Conservation (phyloP, 2,888 invertebrate genomes). For the Rhagonycha lutea region DNA sequence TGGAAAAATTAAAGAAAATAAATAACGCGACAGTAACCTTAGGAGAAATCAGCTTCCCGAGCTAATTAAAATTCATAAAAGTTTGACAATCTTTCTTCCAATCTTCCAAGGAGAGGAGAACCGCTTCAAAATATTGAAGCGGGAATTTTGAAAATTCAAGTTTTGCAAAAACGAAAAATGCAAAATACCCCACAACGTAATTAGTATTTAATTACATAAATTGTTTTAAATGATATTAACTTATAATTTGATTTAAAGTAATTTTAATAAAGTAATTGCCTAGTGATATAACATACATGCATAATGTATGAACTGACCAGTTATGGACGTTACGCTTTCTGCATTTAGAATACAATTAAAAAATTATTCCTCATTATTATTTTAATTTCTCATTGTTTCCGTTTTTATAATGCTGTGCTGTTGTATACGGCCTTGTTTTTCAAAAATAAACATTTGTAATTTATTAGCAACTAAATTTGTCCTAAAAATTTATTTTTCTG, state of each 20-base stretch:
- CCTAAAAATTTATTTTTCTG: neutral
- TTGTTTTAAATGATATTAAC: neutral
- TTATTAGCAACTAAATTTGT: neutral
- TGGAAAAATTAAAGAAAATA: neutral
- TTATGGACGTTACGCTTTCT: slow-evolving; percentile 41
- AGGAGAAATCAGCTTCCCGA: neutral
- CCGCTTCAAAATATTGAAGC: neutral
- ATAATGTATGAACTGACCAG: slow-evolving; percentile 29
- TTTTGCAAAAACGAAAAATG: neutral
- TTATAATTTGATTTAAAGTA: slow-evolving; percentile 10
- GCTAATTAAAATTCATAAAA: neutral
- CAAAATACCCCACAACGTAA: neutral
- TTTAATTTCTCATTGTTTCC: slow-evolving; percentile 39
- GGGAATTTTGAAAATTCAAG: neutral
- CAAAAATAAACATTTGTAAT: slow-evolving; percentile 7
- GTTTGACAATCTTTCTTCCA: neutral
- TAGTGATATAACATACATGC: slow-evolving; percentile 24
- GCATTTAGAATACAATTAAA: slow-evolving; percentile 46
- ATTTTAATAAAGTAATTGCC: slow-evolving; percentile 19
- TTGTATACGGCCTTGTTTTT: slow-evolving; percentile 19
- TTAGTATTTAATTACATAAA: neutral
- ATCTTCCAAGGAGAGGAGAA: neutral
- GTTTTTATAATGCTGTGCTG: slow-evolving; percentile 42
- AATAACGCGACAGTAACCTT: neutral
- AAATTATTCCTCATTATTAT: slow-evolving; percentile 51